These are phyloP conservation scores for Lomographa bimaculata DNA, from an alignment of 2,888 invertebrate genomes.

Conservation along the genomic window DNA sequence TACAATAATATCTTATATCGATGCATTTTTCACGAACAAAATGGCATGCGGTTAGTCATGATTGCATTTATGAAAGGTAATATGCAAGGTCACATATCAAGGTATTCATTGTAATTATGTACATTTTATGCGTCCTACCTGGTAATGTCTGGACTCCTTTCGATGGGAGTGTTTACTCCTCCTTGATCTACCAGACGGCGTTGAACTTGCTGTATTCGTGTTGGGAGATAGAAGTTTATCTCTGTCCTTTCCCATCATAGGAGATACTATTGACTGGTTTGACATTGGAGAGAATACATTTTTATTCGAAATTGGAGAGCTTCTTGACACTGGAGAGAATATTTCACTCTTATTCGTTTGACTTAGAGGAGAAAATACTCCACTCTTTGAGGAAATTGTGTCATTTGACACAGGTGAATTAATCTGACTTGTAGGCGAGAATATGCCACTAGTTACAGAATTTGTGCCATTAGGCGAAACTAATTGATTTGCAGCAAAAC, in stretches of 20 bases:
- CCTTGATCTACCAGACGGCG: conserved; percentile 83
- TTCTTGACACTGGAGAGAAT: conserved; percentile 75
- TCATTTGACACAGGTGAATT: conserved; percentile 80
- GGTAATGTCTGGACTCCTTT: conserved; percentile 89
- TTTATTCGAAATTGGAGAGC: conserved; percentile 75
- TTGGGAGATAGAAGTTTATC: conserved; percentile 74
- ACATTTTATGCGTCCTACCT: conserved; percentile 68
- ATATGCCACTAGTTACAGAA: conserved; percentile 79
- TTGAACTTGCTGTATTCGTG: conserved; percentile 77
- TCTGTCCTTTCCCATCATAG: conserved; percentile 67
- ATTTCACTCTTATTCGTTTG: conserved; percentile 79
- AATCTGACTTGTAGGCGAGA: conserved; percentile 80
- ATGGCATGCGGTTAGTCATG: conserved; percentile 59
- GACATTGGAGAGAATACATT: conserved; percentile 76
- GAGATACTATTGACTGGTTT: conserved; percentile 72
- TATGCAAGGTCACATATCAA: conserved; percentile 24
- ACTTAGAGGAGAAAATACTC: conserved; percentile 78
- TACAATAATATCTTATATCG: no score
- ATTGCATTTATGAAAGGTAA: no score
- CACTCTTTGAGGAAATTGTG: conserved; percentile 79
- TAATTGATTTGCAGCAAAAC: conserved; percentile 69
- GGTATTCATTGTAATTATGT: conserved; percentile 18
- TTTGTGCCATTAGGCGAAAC: conserved; percentile 79
- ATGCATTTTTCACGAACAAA: conserved; percentile 24
- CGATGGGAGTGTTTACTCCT: conserved; percentile 83